Base-by-base conservation (phyloP, 2,888 invertebrate genomes). In the Caenorhabditis zanzibari region DNA sequence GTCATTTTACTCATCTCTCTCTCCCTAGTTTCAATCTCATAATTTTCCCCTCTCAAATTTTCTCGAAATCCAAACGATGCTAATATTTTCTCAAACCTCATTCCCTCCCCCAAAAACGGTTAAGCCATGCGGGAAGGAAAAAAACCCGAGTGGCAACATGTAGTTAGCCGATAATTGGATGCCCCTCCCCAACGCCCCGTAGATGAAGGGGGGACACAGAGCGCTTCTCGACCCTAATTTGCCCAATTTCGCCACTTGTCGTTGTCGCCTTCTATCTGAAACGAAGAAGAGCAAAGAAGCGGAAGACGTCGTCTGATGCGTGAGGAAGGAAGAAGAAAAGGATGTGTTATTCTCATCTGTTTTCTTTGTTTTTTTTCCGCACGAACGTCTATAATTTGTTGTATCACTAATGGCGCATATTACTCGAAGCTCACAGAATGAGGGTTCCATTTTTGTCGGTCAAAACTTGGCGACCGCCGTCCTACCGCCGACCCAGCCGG, bases 81-180 rank as follows among this genome's bases (percentile, higher is more conserved):
- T 49, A 73, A 73, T 73, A 61, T 59, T 52, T 38, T 19, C 9
- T 28, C n/a, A n/a, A n/a, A n/a, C 12, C 32, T 7, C 5, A 32
- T 32, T 32, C 32, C 32, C 4, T 44, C 44, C n/a, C 6, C 44
- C 5, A 7, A 44, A 44, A 44, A 2, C 44, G 22, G 22, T 16
- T 71, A 44, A 61, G 41, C 56, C 19, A 12, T 32, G 7, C 4
- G 32, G 32, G 19, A 22, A 26, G 16, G 19, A 56, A 58, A 38
- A 47, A 41, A 41, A 10, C 14, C 2, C 3, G 24, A n/a, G 35
- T 26, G 26, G 47, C 54, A 41, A 49, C 64, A 47, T 59, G 66
- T 68, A 76, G 76, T 76, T 76, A 76, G 76, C 76, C 76, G 68
- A 76, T 76, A 76, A 76, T 76, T 76, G 76, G 76, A 76, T 59